Evolutionary conservation across 1,140 invertebrate species (phyloP).

Genomic region (Riptortus pedestris): DNA sequence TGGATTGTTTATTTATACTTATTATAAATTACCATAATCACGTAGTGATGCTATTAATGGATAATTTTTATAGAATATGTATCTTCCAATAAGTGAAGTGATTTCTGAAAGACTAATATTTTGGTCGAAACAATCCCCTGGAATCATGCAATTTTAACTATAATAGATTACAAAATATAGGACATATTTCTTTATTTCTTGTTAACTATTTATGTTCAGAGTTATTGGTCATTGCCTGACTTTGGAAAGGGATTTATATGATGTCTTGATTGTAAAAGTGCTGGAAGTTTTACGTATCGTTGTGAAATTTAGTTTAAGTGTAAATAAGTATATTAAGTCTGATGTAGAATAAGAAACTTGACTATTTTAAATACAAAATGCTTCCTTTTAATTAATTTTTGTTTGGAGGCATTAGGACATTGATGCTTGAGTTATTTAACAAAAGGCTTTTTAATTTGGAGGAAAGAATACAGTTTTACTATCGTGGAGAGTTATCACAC

Average conservation of each 20-base stretch:
- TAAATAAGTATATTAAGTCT: conserved; percentile 19
- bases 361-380: neutral
- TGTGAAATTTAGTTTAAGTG: neutral
- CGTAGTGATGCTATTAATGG: too few species aligned
- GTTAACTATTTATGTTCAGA: neutral
- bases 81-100: too few species aligned
- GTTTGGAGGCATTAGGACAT: neutral
- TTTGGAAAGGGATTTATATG: conserved; percentile 7
- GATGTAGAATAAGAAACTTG: conserved; percentile 11
- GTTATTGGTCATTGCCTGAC: neutral
- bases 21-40: neutral
- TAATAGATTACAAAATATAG: too few species aligned
- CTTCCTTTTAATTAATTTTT: neutral
- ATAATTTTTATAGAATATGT: too few species aligned
- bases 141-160: too few species aligned
- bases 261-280: conserved; percentile 3
- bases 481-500: too few species aligned
- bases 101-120: too few species aligned
- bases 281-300: neutral
- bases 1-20: conserved; percentile 3
- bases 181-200: too few species aligned
- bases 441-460: too few species aligned
- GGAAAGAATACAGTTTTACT: too few species aligned
- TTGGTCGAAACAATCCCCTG: too few species aligned
- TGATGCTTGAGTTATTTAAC: too few species aligned